Evolutionary conservation across 2,888 invertebrate genomes (phyloP).

Genomic region (Caenorhabditis panamensis): DNA sequence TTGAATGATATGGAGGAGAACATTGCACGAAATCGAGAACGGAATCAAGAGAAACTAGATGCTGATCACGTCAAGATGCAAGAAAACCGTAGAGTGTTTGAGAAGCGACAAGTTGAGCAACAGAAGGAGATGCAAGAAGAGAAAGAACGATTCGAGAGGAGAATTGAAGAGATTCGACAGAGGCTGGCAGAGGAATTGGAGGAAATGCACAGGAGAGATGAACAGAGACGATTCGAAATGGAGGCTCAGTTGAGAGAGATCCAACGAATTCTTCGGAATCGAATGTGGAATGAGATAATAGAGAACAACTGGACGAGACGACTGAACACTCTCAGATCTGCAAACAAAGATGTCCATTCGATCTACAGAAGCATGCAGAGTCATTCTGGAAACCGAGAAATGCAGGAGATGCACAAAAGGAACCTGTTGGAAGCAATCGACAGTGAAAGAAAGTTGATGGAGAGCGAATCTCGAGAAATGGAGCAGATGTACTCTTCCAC

Average conservation of each 20-base stretch:
- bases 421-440: neutral
- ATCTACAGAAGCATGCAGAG: neutral
- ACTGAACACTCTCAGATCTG: constrained; percentile 13
- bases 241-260: constrained; percentile 14
- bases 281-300: constrained; percentile 28
- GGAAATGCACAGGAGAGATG: constrained; percentile 9
- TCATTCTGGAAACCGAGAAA: neutral
- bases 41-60: neutral
- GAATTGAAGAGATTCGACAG: constrained; percentile 13
- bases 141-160: constrained; percentile 3
- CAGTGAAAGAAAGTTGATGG: constrained; percentile 14
- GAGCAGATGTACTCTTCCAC: constrained; percentile 6
- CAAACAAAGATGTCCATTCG: constrained; percentile 5
- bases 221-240: constrained; percentile 20
- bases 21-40: neutral
- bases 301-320: constrained; percentile 33
- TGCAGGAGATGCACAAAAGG: neutral
- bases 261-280: neutral
- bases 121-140: neutral
- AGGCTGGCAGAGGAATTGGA: constrained; percentile 14
- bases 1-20: constrained; percentile 1
- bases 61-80: neutral
- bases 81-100: neutral
- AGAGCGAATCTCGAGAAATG: constrained; percentile 26
- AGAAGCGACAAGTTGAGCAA: neutral